Evolutionary conservation across 2,888 invertebrate species (phyloP).

Genomic region (Venustoraphidia nigricollis): DNA sequence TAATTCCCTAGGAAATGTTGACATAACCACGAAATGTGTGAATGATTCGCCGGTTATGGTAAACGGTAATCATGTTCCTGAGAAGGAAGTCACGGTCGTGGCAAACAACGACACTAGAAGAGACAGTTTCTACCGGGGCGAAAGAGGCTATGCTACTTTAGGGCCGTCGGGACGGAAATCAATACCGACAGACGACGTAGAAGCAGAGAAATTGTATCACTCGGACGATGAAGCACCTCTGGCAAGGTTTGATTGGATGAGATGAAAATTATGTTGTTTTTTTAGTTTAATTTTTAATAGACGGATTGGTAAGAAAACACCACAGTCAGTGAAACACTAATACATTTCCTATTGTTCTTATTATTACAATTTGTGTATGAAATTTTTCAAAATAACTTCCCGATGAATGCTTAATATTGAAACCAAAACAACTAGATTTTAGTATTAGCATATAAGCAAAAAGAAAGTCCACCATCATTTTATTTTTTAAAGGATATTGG

Average conservation of each 20-base stretch:
- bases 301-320: too few relatives aligned
- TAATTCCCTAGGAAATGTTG: conserved; percentile 22
- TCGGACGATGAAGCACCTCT: conserved; percentile 20
- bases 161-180: conserved; percentile 15
- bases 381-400: too few relatives aligned
- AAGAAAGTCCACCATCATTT: too few relatives aligned
- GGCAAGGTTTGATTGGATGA: conserved; percentile 9
- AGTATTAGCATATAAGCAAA: too few relatives aligned
- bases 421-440: too few relatives aligned
- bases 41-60: conserved; percentile 9
- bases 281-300: too few relatives aligned
- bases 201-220: conserved; percentile 19
- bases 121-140: conserved; percentile 17
- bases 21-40: conserved; percentile 15
- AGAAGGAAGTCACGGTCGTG: background rate
- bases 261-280: background rate
- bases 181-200: conserved; percentile 2
- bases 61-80: background rate
- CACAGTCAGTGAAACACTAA: too few relatives aligned
- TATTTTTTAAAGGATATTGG: too few relatives aligned
- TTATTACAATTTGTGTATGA: too few relatives aligned
- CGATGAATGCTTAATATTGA: too few relatives aligned
- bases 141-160: conserved; percentile 22
- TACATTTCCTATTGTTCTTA: too few relatives aligned
- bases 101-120: conserved; percentile 14